A percentile compares a stretch with the other conserved stretches of the same genome.
phyloP scores from a whole-genome alignment of 2,113 vertebrate species.

The Phyllopteryx taeniolatus region DNA sequence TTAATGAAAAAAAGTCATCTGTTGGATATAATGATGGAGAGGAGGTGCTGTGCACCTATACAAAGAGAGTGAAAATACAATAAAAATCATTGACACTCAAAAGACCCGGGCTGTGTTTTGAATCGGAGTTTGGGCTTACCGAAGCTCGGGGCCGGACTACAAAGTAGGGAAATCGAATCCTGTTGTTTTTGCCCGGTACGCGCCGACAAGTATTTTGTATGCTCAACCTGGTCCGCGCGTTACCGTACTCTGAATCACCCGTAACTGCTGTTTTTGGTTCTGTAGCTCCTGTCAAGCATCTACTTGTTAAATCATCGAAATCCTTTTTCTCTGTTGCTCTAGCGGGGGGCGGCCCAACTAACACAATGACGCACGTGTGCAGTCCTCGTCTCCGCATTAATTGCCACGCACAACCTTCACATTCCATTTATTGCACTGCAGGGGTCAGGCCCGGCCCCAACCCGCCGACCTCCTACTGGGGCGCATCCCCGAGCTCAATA shows the following conservation, averaged over 20 bases:
- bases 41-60: slow-evolving; percentile 42
- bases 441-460: slow-evolving; percentile 31
- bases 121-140: slow-evolving; percentile 55
- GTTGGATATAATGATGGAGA: neutral
- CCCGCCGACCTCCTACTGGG: slow-evolving; percentile 73
- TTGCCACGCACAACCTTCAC: slow-evolving; percentile 3
- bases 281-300: slow-evolving; percentile 9
- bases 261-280: slow-evolving; percentile 26
- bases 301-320: slow-evolving; percentile 26
- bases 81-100: slow-evolving; percentile 57
- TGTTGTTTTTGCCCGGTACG: slow-evolving; percentile 38
- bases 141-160: slow-evolving; percentile 56
- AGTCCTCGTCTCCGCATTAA: slow-evolving; percentile 28
- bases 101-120: slow-evolving; percentile 50
- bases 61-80: slow-evolving; percentile 58
- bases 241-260: slow-evolving; percentile 20
- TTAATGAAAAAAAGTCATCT: neutral
- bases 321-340: slow-evolving; percentile 10
- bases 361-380: slow-evolving; percentile 21
- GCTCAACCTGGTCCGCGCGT: slow-evolving; percentile 22
- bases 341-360: slow-evolving; percentile 44
- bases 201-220: slow-evolving; percentile 33
- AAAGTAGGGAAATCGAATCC: slow-evolving; percentile 61
- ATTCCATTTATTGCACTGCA: neutral
- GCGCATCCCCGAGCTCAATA: slow-evolving; percentile 59